Conservation (phyloP, 2,888 invertebrate genomes). For the Ctenicera cuprea region DNA sequence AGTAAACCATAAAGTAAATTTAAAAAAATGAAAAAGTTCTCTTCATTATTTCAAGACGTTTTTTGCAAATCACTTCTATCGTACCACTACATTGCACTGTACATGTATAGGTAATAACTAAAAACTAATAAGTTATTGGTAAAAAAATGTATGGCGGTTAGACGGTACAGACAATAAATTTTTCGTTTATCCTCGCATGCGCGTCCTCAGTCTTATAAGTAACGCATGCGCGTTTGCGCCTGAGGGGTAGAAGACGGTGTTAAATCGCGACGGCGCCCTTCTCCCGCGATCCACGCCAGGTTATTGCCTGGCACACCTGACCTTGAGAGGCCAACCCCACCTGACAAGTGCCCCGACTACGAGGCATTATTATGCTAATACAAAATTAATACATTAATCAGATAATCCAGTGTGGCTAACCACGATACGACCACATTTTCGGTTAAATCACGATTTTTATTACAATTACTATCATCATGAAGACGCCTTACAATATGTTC, state of each 20-base stretch:
- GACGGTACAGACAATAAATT: background rate
- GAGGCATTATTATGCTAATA: slow-evolving; percentile 52
- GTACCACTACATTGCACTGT: background rate
- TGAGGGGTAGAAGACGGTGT: slow-evolving; percentile 40
- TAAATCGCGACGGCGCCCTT: slow-evolving; percentile 51
- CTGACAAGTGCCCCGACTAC: slow-evolving; percentile 55
- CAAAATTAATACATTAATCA: slow-evolving; percentile 42
- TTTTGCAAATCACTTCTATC: background rate
- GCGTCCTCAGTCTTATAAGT: slow-evolving; percentile 19
- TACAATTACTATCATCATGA: no score
- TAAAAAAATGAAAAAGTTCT: no score
- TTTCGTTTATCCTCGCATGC: slow-evolving; percentile 29
- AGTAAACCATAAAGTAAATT: no score
- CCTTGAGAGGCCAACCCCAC: slow-evolving; percentile 69
- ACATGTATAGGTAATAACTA: no score
- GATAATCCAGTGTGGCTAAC: slow-evolving; percentile 11
- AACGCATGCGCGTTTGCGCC: slow-evolving; percentile 41
- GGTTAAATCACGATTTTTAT: no score
- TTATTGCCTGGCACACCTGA: slow-evolving; percentile 67
- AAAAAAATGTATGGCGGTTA: slow-evolving; percentile 12
- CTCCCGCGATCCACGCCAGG: slow-evolving; percentile 62
- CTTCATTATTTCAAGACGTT: no score
- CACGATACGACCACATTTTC: background rate
- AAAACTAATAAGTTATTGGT: slow-evolving; percentile 17
- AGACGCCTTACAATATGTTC: no score